Percentiles rank a stretch among this genome's conserved stretches.
phyloP scores from a whole-genome alignment of 2,113 vertebrate species.

The Bettongia penicillata region DNA sequence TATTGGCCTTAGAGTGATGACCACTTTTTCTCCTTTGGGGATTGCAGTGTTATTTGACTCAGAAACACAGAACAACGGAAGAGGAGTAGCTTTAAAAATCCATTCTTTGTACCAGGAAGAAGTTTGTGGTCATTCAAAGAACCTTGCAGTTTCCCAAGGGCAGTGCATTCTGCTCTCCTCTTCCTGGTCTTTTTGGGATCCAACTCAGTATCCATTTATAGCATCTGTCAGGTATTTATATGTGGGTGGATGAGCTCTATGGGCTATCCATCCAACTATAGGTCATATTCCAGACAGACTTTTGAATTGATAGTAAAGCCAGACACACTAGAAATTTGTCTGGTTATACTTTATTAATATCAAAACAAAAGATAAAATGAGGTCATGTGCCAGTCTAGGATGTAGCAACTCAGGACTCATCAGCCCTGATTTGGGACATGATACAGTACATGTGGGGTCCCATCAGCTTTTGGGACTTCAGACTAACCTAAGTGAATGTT shows the following conservation, averaged over 20 bases:
- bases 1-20: background rate
- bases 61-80: background rate
- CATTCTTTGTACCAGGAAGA: background rate
- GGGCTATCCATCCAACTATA: background rate
- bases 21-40: background rate
- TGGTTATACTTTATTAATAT: background rate
- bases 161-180: background rate
- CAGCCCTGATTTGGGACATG: background rate
- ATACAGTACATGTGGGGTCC: background rate
- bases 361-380: background rate
- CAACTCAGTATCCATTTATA: background rate
- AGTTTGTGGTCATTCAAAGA: background rate
- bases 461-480: background rate
- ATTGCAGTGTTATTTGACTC: background rate
- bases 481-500: background rate
- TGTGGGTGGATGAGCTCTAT: background rate
- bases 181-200: background rate
- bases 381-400: background rate
- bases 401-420: background rate
- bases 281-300: background rate
- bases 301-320: background rate
- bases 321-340: background rate
- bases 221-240: background rate
- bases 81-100: background rate
- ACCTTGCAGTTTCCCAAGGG: background rate